These are phyloP conservation scores for Bombyx huttoni DNA, from an alignment of 2,888 invertebrate species.

Conservation along the genomic window DNA sequence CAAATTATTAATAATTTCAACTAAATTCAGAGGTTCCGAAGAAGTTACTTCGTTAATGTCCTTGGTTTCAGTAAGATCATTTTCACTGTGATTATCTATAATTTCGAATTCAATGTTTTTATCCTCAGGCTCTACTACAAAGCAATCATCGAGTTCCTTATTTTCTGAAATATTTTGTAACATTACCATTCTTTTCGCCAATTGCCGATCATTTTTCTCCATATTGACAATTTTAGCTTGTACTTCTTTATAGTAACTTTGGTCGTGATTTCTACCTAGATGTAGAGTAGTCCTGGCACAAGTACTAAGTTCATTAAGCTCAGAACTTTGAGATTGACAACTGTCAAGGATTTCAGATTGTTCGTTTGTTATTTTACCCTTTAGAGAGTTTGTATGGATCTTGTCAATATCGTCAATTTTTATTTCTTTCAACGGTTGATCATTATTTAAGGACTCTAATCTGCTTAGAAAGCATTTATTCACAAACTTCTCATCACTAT, in stretches of 20 bases:
- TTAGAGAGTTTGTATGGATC: neutral
- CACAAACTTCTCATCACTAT: neutral
- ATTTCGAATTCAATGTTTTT: neutral
- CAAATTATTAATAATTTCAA: slow-evolving; percentile 7
- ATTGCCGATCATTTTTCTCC: slow-evolving; percentile 40
- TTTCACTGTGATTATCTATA: neutral
- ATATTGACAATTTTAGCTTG: slow-evolving; percentile 40
- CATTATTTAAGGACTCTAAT: neutral
- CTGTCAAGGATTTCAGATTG: neutral
- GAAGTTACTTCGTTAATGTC: neutral
- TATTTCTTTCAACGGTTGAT: neutral
- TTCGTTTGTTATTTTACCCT: neutral
- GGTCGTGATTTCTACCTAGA: slow-evolving; percentile 31
- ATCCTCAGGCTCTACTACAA: neutral
- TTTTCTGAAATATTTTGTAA: neutral
- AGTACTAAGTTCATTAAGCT: slow-evolving; percentile 6
- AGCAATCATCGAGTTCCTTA: neutral
- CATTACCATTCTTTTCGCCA: slow-evolving; percentile 29
- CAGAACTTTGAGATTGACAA: neutral
- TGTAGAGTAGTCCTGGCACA: slow-evolving; percentile 36
- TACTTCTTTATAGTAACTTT: slow-evolving; percentile 33
- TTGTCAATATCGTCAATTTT: slow-evolving; percentile 4
- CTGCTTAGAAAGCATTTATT: neutral
- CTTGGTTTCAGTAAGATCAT: neutral
- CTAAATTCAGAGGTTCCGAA: neutral